phyloP scores from a whole-genome alignment of 2,888 invertebrate genomes.

The Athalia cordata region DNA sequence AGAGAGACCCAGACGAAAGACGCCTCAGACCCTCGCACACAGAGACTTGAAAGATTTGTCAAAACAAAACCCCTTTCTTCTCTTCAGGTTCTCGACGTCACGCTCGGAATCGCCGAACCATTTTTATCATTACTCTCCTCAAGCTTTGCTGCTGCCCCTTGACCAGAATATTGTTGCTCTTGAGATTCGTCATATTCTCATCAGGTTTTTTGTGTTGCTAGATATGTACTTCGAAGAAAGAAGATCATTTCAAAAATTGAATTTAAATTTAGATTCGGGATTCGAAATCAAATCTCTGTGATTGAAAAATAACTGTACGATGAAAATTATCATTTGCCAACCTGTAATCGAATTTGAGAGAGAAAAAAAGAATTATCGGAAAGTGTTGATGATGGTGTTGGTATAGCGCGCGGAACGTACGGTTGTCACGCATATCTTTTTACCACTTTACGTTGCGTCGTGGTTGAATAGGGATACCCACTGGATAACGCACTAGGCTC shows the following conservation, averaged over 20 bases:
- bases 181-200: too few species aligned
- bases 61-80: slow-evolving; percentile 64
- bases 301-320: too few species aligned
- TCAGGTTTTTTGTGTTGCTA: too few species aligned
- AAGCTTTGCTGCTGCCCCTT: background rate
- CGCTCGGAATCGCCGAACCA: background rate
- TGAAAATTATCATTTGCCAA: too few species aligned
- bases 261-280: too few species aligned
- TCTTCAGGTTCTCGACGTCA: background rate
- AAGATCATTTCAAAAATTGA: too few species aligned
- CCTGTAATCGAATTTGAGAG: too few species aligned
- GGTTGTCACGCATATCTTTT: slow-evolving; percentile 55
- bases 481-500: slow-evolving; percentile 6
- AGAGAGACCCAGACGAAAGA: background rate
- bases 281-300: too few species aligned
- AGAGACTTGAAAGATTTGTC: slow-evolving; percentile 64
- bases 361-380: background rate
- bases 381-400: background rate
- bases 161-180: too few species aligned
- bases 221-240: too few species aligned
- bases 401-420: slow-evolving; percentile 6
- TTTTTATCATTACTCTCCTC: background rate
- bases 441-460: background rate
- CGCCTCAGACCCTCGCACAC: slow-evolving; percentile 44
- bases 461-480: too few species aligned